These are phyloP conservation scores for Drosophila kambysellisi DNA, from an alignment of 2,888 invertebrate genomes.

Conservation along the genomic window DNA sequence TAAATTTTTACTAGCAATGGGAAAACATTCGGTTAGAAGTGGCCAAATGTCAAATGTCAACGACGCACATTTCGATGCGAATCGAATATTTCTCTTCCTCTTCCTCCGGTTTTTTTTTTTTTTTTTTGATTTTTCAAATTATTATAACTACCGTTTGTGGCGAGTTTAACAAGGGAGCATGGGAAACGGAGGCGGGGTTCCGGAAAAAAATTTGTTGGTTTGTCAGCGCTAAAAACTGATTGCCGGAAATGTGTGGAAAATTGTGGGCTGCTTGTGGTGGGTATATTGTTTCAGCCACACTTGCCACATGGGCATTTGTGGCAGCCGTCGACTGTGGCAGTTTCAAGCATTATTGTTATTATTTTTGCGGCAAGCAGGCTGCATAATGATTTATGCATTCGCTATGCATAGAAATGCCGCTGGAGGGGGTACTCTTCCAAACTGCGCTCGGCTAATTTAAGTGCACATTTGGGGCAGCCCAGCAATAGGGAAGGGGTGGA, in stretches of 20 bases:
- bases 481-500: not conserved
- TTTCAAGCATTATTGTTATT: constrained; percentile 78
- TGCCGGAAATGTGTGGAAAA: constrained; percentile 72
- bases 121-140: constrained; percentile 41
- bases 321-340: constrained; percentile 64
- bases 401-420: constrained; percentile 73
- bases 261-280: not conserved
- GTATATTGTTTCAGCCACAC: constrained; percentile 15
- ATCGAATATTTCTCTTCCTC: constrained; percentile 47
- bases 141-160: constrained; percentile 60
- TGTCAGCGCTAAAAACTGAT: constrained; percentile 69
- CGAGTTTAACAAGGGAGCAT: constrained; percentile 7
- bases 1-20: constrained; percentile 67
- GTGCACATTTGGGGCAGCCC: constrained; percentile 74
- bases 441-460: constrained; percentile 65
- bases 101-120: constrained; percentile 19
- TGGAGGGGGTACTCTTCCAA: constrained; percentile 34
- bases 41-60: constrained; percentile 53
- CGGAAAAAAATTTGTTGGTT: constrained; percentile 13
- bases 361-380: constrained; percentile 63
- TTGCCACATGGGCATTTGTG: constrained; percentile 72
- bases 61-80: constrained; percentile 51
- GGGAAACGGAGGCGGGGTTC: not conserved
- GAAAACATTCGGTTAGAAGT: constrained; percentile 25
- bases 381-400: constrained; percentile 77